Percentiles rank a stretch among this genome's conserved stretches.
Evolutionary conservation across 2,113 vertebrate genomes (phyloP).

Genomic region (Anthoscopus minutus): DNA sequence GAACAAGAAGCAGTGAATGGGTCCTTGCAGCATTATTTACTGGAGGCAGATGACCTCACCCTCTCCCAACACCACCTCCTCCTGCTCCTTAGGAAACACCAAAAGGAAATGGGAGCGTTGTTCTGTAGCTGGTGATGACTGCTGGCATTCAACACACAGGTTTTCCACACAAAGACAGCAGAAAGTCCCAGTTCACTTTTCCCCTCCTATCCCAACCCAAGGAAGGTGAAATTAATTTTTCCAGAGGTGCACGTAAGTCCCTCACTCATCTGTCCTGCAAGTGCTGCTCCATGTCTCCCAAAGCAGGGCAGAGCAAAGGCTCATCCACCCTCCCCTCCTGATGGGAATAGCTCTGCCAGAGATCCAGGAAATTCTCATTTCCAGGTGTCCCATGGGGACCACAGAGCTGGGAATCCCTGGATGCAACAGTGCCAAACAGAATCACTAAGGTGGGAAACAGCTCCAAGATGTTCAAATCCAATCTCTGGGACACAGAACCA

Average conservation of each 20-base stretch:
- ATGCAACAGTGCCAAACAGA: not conserved
- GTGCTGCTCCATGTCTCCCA: not conserved
- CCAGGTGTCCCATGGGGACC: not conserved
- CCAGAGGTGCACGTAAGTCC: not conserved
- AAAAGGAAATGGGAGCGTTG: not conserved
- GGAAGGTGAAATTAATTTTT: not conserved
- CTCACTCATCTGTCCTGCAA: fast-evolving
- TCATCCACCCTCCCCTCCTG: not conserved
- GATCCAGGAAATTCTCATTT: not conserved
- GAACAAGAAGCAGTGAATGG: not conserved
- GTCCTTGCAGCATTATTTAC: not conserved
- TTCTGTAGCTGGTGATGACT: not conserved
- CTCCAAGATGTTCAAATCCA: fast-evolving
- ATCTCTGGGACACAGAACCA: not conserved
- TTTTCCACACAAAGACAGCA: not conserved
- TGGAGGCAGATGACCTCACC: not conserved
- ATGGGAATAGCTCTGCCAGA: not conserved
- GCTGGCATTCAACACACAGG: not conserved
- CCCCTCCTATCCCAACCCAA: not conserved
- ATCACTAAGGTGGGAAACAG: not conserved
- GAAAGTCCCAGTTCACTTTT: not conserved
- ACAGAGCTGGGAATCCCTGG: not conserved
- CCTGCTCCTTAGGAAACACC: not conserved
- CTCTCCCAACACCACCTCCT: not conserved
- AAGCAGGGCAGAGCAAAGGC: not conserved